A percentile compares a stretch with the other conserved stretches of the same genome.
Evolutionary conservation across 1,140 invertebrate genomes (phyloP).

Genomic region (Pantala flavescens): DNA sequence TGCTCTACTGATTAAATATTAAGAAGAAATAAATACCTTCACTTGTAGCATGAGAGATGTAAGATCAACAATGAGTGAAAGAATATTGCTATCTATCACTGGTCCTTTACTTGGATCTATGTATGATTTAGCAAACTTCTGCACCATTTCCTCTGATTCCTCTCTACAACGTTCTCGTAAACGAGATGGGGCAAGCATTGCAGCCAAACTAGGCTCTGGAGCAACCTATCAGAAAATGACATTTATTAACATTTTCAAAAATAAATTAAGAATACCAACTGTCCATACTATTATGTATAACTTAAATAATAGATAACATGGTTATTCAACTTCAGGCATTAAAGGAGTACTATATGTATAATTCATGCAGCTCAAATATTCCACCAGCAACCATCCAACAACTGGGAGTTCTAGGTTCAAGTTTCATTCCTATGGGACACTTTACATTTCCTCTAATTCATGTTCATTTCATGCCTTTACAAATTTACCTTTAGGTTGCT

Average conservation of each 20-base stretch:
- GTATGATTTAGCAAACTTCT: slow-evolving; percentile 52
- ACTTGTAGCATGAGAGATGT: slow-evolving; percentile 87
- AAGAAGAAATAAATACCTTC: slow-evolving; percentile 45
- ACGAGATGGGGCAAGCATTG: slow-evolving; percentile 77
- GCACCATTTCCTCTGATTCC: slow-evolving; percentile 71
- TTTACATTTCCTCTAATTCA: too few species aligned
- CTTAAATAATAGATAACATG: too few species aligned
- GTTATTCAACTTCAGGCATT: too few species aligned
- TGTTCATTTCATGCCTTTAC: too few species aligned
- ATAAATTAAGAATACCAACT: too few species aligned
- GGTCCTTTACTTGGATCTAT: slow-evolving; percentile 42
- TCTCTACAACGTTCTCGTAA: slow-evolving; percentile 75
- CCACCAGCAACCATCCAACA: too few species aligned
- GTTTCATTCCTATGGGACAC: too few species aligned
- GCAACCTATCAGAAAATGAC: slow-evolving; percentile 45
- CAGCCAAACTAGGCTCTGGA: slow-evolving; percentile 74
- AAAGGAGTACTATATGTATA: too few species aligned
- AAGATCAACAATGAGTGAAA: slow-evolving; percentile 75
- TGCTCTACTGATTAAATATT: background rate
- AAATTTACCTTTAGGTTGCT: too few species aligned
- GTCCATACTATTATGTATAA: too few species aligned
- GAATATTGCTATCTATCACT: slow-evolving; percentile 47
- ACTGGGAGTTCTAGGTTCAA: too few species aligned
- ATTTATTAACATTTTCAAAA: background rate
- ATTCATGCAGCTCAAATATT: too few species aligned